Base-by-base conservation (phyloP, 2,113 vertebrate genomes). In the Pteropus alecto region DNA sequence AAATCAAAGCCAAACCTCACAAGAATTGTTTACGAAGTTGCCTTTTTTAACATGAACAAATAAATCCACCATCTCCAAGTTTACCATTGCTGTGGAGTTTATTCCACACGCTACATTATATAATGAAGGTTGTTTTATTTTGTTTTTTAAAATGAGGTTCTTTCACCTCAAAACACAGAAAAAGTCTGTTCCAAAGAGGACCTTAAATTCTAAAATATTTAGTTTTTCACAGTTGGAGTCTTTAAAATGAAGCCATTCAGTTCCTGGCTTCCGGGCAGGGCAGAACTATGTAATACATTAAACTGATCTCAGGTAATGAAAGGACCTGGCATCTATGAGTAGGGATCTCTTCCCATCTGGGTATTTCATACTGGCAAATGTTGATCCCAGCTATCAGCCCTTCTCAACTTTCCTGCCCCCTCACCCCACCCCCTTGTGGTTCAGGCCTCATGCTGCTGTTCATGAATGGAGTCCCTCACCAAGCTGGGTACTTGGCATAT, bases 101-200 rank as follows among this genome's bases (percentile, higher is more conserved):
- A 63, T 56, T 68, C 21, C 41, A 41, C 41, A 76, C 3, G 38
- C 48, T 33, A 8, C 18, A 0, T 26, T 76, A 54, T 3, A 18
- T 7, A 89, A 63, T 48, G 46, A 90, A 67, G 58, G 14, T 14
- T 51, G 5, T 21, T 38, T 93, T 48, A n/a, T 78, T 78, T 87
- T 84, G 11, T 21, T 87, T 48, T 81, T 48, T 19, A 1, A 68
- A 74, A 65, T 21, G 33, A 87, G 14, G 1, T 93, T 92, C 26
- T 94, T 88, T 93, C 21, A 43, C 35, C 22, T 94, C 33, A 63
- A 96, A 96, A 33, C 28, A n/a, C 16, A 93, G 26, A 56, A 87
- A 24, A 51, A 48, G 24, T 35, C 1, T 35, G 2, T 93, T 88
- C 46, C 89, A 65, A 85, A 65, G 87, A 30, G 8, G 30, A 60